Evolutionary conservation across 1,140 invertebrate genomes (phyloP).

Genomic region (Dreissena polymorpha): DNA sequence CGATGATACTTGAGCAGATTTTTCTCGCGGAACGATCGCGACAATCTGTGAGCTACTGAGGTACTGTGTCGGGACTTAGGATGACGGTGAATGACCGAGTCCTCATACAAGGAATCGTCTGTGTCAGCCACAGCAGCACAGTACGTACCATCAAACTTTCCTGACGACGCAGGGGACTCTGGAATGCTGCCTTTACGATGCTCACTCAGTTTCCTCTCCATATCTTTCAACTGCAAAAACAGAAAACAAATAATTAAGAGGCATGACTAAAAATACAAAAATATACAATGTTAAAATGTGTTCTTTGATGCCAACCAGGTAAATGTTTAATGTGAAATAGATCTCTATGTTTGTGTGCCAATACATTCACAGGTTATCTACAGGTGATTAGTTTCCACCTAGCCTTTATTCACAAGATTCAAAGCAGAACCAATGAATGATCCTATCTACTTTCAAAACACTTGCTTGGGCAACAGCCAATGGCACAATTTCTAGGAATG

Average conservation of each 20-base stretch:
- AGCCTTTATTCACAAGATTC: no score
- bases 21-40: slow-evolving; percentile 62
- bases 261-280: background rate
- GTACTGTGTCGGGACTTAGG: slow-evolving; percentile 38
- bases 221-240: slow-evolving; percentile 76
- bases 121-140: slow-evolving; percentile 50
- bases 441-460: background rate
- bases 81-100: slow-evolving; percentile 49
- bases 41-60: slow-evolving; percentile 59
- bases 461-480: background rate
- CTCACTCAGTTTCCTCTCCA: slow-evolving; percentile 77
- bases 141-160: slow-evolving; percentile 69
- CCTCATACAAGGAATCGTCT: slow-evolving; percentile 58
- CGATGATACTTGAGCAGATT: slow-evolving; percentile 55
- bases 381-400: background rate
- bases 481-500: background rate
- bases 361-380: background rate
- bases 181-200: slow-evolving; percentile 59
- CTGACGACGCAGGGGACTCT: slow-evolving; percentile 32
- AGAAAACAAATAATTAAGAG: slow-evolving; percentile 24
- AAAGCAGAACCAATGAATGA: background rate
- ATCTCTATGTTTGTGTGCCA: no score
- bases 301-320: background rate
- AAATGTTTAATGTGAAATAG: no score
- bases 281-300: background rate